Conservation (phyloP, 2,113 vertebrate genomes). For the Mustela nigripes region DNA sequence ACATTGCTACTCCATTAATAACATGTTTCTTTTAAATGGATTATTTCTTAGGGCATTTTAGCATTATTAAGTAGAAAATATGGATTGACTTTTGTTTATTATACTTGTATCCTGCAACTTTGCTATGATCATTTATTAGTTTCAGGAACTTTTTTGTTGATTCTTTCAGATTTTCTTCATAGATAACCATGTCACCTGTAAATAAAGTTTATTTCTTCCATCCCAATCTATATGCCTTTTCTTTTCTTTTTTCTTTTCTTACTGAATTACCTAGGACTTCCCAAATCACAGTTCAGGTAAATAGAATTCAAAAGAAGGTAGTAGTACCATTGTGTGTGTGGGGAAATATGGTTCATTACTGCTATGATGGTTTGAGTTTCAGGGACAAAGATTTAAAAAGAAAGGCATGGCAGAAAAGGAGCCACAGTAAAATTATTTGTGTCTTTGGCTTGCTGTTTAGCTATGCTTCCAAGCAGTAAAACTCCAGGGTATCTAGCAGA, state of each 20-base stretch:
- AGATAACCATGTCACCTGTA: neutral
- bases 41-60: neutral
- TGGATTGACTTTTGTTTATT: neutral
- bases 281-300: neutral
- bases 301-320: neutral
- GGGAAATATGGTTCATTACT: neutral
- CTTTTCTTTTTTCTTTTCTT: neutral
- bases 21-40: neutral
- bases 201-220: neutral
- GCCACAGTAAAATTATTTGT: neutral
- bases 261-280: neutral
- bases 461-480: neutral
- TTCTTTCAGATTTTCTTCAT: neutral
- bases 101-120: neutral
- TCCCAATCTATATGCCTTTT: neutral
- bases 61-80: neutral
- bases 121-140: neutral
- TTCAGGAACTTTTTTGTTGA: neutral
- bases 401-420: neutral
- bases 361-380: neutral
- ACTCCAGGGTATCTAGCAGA: neutral
- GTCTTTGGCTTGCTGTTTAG: neutral
- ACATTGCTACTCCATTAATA: neutral
- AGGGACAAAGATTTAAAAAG: neutral
- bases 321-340: neutral